Conservation (phyloP, 2,888 invertebrate genomes). For the Lordiphosa fenestrarum region DNA sequence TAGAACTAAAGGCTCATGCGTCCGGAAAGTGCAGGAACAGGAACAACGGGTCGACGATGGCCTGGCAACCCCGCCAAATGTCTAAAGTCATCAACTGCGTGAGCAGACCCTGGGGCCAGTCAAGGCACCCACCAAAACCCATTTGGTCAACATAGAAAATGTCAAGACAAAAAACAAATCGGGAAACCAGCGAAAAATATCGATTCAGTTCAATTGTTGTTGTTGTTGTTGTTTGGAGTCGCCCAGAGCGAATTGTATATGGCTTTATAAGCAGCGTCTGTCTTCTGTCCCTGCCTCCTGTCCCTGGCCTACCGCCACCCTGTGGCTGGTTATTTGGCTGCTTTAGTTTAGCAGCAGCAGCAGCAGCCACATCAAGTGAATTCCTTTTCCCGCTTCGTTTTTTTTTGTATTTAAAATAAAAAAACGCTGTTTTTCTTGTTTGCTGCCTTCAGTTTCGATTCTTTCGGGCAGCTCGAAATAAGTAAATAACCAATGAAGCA, state of each 20-base stretch:
- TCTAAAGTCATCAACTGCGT: not conserved
- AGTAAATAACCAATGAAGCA: constrained; percentile 72
- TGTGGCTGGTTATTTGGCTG: constrained; percentile 42
- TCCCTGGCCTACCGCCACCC: not conserved
- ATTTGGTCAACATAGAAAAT: constrained; percentile 32
- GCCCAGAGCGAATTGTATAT: constrained; percentile 41
- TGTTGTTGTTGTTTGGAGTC: constrained; percentile 8
- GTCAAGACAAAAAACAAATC: constrained; percentile 14
- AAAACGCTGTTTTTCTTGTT: constrained; percentile 54
- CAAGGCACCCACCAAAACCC: constrained; percentile 16
- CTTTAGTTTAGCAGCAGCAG: constrained; percentile 25
- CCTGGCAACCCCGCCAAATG: not conserved
- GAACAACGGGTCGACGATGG: no score
- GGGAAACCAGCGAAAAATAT: constrained; percentile 47
- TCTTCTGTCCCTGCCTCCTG: constrained; percentile 19
- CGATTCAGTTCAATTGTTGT: constrained; percentile 50
- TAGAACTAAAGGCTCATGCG: no score
- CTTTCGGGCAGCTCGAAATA: constrained; percentile 20
- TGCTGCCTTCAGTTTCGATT: constrained; percentile 24
- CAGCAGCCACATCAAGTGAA: constrained; percentile 22
- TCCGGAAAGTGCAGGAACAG: no score
- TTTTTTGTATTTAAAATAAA: constrained; percentile 27
- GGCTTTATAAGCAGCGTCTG: constrained; percentile 61
- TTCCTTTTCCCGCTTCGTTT: constrained; percentile 18
- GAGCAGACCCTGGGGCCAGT: constrained; percentile 2